Base-by-base conservation (phyloP, 2,797 vertebrate species). In the Siniperca undulata region DNA sequence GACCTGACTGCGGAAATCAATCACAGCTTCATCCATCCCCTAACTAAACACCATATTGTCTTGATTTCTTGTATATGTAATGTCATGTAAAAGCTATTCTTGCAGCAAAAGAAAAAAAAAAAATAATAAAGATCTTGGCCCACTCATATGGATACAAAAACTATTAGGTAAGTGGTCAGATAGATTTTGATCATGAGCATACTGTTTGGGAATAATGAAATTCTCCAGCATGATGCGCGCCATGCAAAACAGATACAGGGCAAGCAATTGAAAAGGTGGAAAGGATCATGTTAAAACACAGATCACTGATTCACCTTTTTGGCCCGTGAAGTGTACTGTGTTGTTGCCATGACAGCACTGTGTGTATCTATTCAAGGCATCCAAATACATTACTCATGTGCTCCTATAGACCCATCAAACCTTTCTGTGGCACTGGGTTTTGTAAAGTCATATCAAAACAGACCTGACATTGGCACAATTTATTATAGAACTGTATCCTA, bases 1-100 rank as follows among this genome's bases (percentile, higher is more conserved):
- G 85, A 89, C 80, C 80, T 55, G 27, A 65, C 62, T 59, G 79
- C 80, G 77, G 53, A 92, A 90, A 89, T 88, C 34, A 62, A 85
- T 70, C 60, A 50, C 70, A 88, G 53, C 27, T 69, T 80, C 58
- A 81, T 66, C 61, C 1, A 0, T 77, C 50, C 50, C 24, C 24
- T 14, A 27, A 70, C 61, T 59, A 69, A 88, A 80, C 64, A 69
- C 22, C 70, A 73, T 27, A 74, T 40, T 76, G 75, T 74, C 78
- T 82, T 67, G 7, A 83, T 82, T 82, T 61, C 6, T 65, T 48
- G 7, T 42, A 62, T 7, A 34, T 76, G 34, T 36, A 50, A 38
- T 78, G 27, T 19, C 53, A 77, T 20, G 7, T 38, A 55, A 73
- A 80, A 68, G 11, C 34, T 78, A 36, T 65, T 78, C 44, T 59